Conservation (phyloP, 2,797 vertebrate genomes). For the Sylvia borin region DNA sequence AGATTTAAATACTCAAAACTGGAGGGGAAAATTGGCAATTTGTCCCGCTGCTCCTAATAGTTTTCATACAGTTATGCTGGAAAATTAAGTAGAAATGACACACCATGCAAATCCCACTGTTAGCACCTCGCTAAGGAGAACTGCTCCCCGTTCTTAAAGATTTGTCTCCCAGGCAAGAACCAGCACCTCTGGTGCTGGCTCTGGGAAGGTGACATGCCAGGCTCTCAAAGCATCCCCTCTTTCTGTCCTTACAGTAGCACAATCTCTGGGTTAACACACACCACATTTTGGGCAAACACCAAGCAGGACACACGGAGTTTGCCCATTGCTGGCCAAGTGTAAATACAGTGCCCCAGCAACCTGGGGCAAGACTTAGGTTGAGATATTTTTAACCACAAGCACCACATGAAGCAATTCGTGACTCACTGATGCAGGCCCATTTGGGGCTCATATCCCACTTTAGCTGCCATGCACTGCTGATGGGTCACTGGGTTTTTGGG, state of each 20-base stretch:
- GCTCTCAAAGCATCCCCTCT: neutral
- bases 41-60: slow-evolving; percentile 25
- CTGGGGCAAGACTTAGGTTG: neutral
- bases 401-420: neutral
- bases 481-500: neutral
- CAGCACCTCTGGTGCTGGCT: neutral
- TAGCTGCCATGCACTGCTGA: fast-evolving
- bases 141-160: neutral
- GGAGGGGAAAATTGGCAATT: neutral
- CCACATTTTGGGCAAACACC: neutral
- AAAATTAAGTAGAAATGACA: slow-evolving; percentile 18
- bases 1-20: neutral
- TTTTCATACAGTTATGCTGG: neutral
- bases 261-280: neutral
- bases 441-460: neutral
- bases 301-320: neutral
- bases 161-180: neutral
- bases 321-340: neutral
- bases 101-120: neutral
- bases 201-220: neutral
- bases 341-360: neutral
- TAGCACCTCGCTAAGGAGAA: neutral
- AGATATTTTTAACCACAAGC: slow-evolving; percentile 26
- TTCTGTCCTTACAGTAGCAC: fast-evolving
- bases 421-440: neutral